Evolutionary conservation across 2,888 invertebrate genomes (phyloP), one percentile per base, ranked within the genome.

Genomic region (Tenthredo amoena): DNA sequence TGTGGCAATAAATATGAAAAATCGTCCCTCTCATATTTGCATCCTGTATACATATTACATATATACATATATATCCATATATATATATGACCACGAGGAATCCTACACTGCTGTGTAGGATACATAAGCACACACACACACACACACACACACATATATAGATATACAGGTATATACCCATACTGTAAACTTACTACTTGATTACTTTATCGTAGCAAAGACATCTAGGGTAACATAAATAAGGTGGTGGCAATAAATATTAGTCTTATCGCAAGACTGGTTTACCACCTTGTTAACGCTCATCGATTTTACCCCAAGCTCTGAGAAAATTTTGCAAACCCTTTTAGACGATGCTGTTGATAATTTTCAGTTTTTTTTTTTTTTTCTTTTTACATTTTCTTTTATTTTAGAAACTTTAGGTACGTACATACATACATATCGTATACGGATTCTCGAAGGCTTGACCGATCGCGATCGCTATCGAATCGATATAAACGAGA

Each of bases 251-350:
- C 15, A 81, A 81, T 81, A 81, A 81, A 81, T 81, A 81, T 81
- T 31, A 81, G 50, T 62, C 81, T 81, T 81, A 81, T 81, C 81
- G 62, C 40, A 40, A 10, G 47, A 31, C 10, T 62, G 81, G 58
- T 81, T 81, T 62, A 81, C 81, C 58, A 40, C 81, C 58, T 81
- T 81, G 81, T 81, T 81, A 81, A 81, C 81, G 58, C 21, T n/a
- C 40, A 81, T 81, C 58, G 81, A 81, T 81, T 77, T 77, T 79
- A n/a, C 21, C n/a, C 26, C n/a, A 18, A n/a, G n/a, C 72, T 40
- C 37, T 50, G 31, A 47, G 15, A 76, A 76, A 47, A 26, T 26
- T 76, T 3, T 76, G 4, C 5, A 43, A 47, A 43, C 12, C 6
- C 12, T 12, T 10, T 37, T 37, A 9, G 10, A 43, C 26, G n/a